Percentiles rank a stretch among this genome's conserved stretches.
These are phyloP conservation scores for Gorsachius magnificus DNA, from an alignment of 2,797 vertebrate species.

Conservation along the genomic window DNA sequence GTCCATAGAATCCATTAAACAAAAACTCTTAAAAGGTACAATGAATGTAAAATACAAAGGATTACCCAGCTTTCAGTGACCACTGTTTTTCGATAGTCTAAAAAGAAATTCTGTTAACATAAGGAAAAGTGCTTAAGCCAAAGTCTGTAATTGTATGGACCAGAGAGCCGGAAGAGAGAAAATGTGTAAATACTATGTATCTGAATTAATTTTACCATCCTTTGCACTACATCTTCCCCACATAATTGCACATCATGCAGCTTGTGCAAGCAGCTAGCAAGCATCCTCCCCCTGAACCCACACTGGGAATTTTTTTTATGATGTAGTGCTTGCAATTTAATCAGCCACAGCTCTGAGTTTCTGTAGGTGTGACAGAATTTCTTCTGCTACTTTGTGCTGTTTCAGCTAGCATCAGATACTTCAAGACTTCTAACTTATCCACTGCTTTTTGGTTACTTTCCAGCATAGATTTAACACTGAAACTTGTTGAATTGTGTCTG, in stretches of 20 bases:
- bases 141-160: neutral
- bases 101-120: neutral
- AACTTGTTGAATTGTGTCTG: neutral
- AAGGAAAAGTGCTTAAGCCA: neutral
- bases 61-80: neutral
- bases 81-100: neutral
- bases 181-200: neutral
- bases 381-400: neutral
- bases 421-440: neutral
- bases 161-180: neutral
- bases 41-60: neutral
- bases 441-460: neutral
- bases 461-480: neutral
- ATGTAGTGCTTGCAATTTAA: constrained; percentile 52
- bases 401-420: neutral
- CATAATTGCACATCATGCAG: neutral
- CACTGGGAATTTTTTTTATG: neutral
- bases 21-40: neutral
- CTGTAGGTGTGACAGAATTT: neutral
- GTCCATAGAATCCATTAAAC: neutral
- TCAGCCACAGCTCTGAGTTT: constrained; percentile 28
- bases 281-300: neutral
- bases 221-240: neutral
- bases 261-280: neutral
- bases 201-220: neutral